Percentiles rank a stretch among this genome's conserved stretches.
phyloP scores from a whole-genome alignment of 2,797 vertebrate species.

The Perodicticus potto region DNA sequence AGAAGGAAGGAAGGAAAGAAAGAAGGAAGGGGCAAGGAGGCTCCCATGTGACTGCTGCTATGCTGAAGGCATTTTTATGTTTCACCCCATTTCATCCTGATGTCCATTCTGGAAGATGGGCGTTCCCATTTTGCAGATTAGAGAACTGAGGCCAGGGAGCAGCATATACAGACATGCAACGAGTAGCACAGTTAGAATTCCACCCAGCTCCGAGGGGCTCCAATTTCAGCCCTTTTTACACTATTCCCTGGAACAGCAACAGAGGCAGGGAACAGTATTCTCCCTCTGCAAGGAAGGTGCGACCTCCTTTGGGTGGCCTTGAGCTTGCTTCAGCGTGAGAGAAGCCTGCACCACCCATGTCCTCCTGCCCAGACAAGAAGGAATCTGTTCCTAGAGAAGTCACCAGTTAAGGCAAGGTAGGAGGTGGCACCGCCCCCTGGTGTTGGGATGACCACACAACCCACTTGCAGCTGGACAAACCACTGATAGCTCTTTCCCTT shows the following conservation, averaged over 20 bases:
- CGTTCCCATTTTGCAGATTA: constrained; percentile 28
- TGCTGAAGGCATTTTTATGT: too few relatives aligned
- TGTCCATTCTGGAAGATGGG: background rate
- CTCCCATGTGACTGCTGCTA: background rate
- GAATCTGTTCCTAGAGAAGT: background rate
- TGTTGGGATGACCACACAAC: background rate
- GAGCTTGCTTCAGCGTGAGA: background rate
- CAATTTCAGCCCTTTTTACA: background rate
- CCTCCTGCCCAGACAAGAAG: background rate
- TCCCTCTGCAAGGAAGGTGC: background rate
- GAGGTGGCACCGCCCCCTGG: constrained; percentile 32
- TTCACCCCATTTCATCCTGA: background rate
- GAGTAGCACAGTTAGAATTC: background rate
- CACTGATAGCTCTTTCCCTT: background rate
- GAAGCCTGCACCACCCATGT: background rate
- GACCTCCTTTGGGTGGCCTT: fast-evolving
- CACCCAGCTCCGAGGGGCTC: background rate
- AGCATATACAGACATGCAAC: background rate
- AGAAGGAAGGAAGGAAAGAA: too few relatives aligned
- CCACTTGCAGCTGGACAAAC: background rate
- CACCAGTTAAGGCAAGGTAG: background rate
- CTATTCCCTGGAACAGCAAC: background rate
- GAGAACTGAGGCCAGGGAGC: background rate
- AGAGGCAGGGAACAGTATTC: background rate
- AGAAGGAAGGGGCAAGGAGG: background rate